Base-by-base conservation (phyloP, 2,113 vertebrate genomes). In the Sander vitreus region DNA sequence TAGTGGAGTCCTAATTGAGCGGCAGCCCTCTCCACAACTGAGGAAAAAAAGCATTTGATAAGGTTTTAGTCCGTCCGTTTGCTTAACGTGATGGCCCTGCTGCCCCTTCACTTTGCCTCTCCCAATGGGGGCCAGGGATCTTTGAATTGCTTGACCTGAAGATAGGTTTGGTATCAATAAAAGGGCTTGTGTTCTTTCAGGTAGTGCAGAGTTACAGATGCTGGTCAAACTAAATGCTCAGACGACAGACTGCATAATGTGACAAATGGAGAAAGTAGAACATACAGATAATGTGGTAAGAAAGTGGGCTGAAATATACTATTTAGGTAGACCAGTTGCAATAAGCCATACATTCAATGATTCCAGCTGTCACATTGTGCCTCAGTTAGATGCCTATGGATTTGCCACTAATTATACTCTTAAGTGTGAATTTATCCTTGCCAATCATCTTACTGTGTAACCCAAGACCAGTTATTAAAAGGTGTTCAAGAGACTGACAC, bases 101-200 rank as follows among this genome's bases (percentile, higher is more conserved):
- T 39, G 62, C 73, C 39, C 64, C 54, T 78, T 75, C 80, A 87
- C 74, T 81, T 77, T 80, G 66, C 73, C 13, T 84, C 76, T 83
- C 43, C n/a, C 13, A 1, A 25, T 69, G 55, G 79, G 55, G 39
- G 39, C 39, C 25, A 67, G 21, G 15, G 19, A 72, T 79, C 48
- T 57, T 65, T 59, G 45, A 65, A 78, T 85, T 50, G 65, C 69
- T 85, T 74, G 55, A 78, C 45, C 66, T 50, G 21, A 78, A 62
- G 68, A 54, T 53, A n/a, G 69, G n/a, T 63, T 10, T 70, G 19
- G 23, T 65, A 27, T 43, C 19, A 39, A 57, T 30, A 50, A 30
- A 72, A 55, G 45, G 7, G 21, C 30, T 79, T 67, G 63, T 71
- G 62, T 76, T 69, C 50, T 65, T 50, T 62, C 30, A 73, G 48